A percentile compares a stretch with the other conserved stretches of the same genome.
Conservation (phyloP, 2,113 vertebrate genomes). For the Saguinus midas region DNA sequence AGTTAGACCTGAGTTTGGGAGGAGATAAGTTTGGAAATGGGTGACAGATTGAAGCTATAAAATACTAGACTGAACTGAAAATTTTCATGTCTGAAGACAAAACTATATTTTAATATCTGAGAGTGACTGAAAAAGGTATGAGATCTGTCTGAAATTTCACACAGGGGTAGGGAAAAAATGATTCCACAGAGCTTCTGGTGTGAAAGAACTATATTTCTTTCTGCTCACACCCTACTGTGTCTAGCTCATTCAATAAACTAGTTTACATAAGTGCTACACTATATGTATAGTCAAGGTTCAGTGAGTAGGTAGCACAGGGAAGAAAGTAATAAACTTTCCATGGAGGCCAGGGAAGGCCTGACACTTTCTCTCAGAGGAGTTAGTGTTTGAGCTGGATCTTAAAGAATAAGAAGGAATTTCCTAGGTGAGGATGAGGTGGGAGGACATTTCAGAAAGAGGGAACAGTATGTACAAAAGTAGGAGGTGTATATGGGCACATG, state of each 20-base stretch:
- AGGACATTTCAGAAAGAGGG: neutral
- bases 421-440: neutral
- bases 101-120: conserved; percentile 54
- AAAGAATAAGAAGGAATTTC: conserved; percentile 40
- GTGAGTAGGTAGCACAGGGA: conserved; percentile 38
- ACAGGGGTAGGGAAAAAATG: conserved; percentile 56
- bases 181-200: conserved; percentile 63
- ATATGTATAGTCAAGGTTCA: conserved; percentile 54
- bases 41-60: conserved; percentile 1
- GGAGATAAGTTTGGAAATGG: conserved; percentile 6
- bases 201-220: conserved; percentile 71
- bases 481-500: neutral
- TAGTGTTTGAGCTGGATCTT: conserved; percentile 33
- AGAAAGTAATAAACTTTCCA: conserved; percentile 58
- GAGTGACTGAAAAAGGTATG: conserved; percentile 59
- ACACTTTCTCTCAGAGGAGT: conserved; percentile 36
- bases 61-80: conserved; percentile 45
- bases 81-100: conserved; percentile 51
- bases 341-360: conserved; percentile 35
- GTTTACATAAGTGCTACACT: conserved; percentile 59
- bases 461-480: neutral
- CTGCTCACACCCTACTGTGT: conserved; percentile 53
- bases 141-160: conserved; percentile 65
- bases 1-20: neutral
- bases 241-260: conserved; percentile 61